phyloP scores from a whole-genome alignment of 2,113 vertebrate genomes.

The Synodontis membranacea region DNA sequence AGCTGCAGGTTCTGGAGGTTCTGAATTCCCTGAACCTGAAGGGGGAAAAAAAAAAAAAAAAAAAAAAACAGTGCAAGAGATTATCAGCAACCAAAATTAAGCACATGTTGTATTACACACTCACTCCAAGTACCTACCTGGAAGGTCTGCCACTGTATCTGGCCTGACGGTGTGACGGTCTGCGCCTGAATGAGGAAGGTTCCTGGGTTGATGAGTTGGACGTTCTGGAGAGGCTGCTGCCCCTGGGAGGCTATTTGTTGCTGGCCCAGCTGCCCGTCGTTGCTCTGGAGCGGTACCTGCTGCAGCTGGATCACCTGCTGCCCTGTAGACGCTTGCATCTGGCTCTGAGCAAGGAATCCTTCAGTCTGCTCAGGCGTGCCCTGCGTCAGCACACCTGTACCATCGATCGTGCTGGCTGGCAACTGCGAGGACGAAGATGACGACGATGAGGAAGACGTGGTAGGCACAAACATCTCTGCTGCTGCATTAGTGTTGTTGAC shows the following conservation, averaged over 20 bases:
- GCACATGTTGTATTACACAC: neutral
- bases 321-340: conserved; percentile 71
- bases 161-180: conserved; percentile 94
- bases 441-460: conserved; percentile 80
- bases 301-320: conserved; percentile 77
- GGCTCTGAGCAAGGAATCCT: conserved; percentile 87
- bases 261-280: conserved; percentile 89
- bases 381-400: conserved; percentile 88
- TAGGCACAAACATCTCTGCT: conserved; percentile 96
- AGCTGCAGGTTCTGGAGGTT: conserved; percentile 98
- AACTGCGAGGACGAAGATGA: conserved; percentile 83
- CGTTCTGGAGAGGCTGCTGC: conserved; percentile 88
- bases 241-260: conserved; percentile 89
- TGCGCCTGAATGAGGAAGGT: conserved; percentile 99
- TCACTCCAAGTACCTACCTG: conserved; percentile 64
- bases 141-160: conserved; percentile 99
- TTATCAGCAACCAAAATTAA: neutral
- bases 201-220: conserved; percentile 96
- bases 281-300: conserved; percentile 86
- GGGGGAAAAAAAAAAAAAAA: no score
- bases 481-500: conserved; percentile 82
- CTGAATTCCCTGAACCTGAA: conserved; percentile 93
- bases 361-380: conserved; percentile 82
- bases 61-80: neutral
- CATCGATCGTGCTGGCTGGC: conserved; percentile 83